Conservation (phyloP, 2,888 invertebrate genomes). For the Drosophila trichaetosa region DNA sequence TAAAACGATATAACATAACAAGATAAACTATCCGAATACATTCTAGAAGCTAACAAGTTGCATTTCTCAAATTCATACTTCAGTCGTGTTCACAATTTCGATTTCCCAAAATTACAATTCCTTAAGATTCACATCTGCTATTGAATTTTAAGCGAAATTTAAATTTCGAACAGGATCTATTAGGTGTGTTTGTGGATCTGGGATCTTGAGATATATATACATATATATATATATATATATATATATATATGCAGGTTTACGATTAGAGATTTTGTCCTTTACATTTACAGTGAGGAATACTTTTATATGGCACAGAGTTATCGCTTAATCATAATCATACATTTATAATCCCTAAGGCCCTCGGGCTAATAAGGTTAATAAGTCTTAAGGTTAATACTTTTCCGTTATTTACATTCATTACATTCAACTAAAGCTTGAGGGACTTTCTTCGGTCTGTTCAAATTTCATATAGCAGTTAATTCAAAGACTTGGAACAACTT, state of each 20-base stretch:
- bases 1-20: constrained; percentile 17
- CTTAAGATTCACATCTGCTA: not conserved
- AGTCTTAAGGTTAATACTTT: constrained; percentile 5
- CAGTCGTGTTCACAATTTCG: constrained; percentile 29
- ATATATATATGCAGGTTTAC: not conserved
- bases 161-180: constrained; percentile 3
- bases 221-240: not conserved
- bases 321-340: constrained; percentile 35
- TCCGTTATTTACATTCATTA: constrained; percentile 3
- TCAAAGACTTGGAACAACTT: constrained; percentile 64
- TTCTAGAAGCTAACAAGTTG: constrained; percentile 41
- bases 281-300: constrained; percentile 49
- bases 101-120: constrained; percentile 4
- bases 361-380: not conserved
- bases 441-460: constrained; percentile 11
- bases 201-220: constrained; percentile 24
- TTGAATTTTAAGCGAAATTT: constrained; percentile 2
- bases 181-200: constrained; percentile 12
- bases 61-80: constrained; percentile 27
- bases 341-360: constrained; percentile 37
- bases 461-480: constrained; percentile 5
- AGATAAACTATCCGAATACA: constrained; percentile 27
- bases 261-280: constrained; percentile 19
- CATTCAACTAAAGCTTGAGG: constrained; percentile 5
- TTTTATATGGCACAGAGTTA: constrained; percentile 49